phyloP scores from a whole-genome alignment of 2,113 vertebrate species.

The Sigmodon hispidus region DNA sequence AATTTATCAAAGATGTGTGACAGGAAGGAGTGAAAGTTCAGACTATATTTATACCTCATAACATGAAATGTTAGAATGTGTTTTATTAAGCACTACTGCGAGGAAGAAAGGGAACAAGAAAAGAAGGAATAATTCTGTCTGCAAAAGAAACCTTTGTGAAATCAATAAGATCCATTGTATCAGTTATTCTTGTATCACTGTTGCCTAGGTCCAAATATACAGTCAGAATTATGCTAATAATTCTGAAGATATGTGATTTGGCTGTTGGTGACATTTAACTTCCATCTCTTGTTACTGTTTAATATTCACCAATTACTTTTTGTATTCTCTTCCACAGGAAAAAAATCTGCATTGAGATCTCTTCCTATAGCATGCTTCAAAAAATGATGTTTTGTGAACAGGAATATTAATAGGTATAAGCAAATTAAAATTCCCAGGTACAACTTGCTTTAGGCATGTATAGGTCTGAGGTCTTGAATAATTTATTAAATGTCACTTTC shows the following conservation, averaged over 20 bases:
- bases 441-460: background rate
- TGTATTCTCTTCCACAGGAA: slow-evolving; percentile 19
- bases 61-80: background rate
- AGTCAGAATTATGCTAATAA: background rate
- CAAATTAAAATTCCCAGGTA: background rate
- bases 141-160: background rate
- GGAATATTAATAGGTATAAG: background rate
- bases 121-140: background rate
- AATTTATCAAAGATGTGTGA: background rate
- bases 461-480: background rate
- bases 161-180: background rate
- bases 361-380: background rate
- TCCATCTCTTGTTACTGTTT: slow-evolving; percentile 33
- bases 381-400: slow-evolving; percentile 14
- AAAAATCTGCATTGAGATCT: background rate
- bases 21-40: background rate
- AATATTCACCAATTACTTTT: slow-evolving; percentile 24
- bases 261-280: slow-evolving; percentile 8
- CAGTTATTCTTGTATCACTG: background rate
- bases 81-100: background rate
- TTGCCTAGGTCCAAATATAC: background rate
- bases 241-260: background rate
- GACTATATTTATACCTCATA: background rate
- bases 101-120: background rate
- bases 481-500: background rate